Base-by-base conservation (phyloP, 53 echinoderm and acorn worm species). In the Patiria pectinifera region DNA sequence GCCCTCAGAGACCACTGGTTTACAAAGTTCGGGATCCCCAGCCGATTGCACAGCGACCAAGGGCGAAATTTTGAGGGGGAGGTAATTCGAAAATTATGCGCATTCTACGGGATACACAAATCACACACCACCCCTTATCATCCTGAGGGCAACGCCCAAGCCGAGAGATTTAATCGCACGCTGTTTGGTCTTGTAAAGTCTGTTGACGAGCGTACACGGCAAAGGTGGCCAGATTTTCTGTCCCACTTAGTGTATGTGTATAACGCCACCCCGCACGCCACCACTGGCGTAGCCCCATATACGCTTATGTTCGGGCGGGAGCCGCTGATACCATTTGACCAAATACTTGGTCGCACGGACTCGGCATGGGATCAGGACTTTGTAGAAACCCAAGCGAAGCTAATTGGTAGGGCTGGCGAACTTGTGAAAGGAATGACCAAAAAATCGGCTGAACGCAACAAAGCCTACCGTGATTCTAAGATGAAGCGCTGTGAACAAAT, bases 31-130 rank as follows among this genome's bases (percentile, higher is more conserved):
- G 95, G 97, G 4, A 93, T 97, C 4, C 97, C 95, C 8, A 70
- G 63, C 11, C 61, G 92, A 24, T 25, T 95, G 18, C 97, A 97
- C 72, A 95, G 95, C 80, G 97, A 97, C 76, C 97, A 97, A 69
- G 95, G 95, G 0, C 60, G 94, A n/a, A 95, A 95, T 87, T 97
- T 94, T 35, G 97, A 97, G 80, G 93, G 95, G 8, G 78, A 82
- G 0, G 46, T 97, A 19, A 93, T 97, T n/a, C 53, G 71, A 44
- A 84, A 91, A 44, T 24, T 91, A 49, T 91, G 91, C 35, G 23
- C 71, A 15, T 9, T 91, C 15, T 83, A 91, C 82, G 91, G 91
- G 4, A 83, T 91, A 25, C 48, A 0, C 0, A 91, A 91, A 75
- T 71, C 74, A 9, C 71, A 48, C 8, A 91, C 91, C 3, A 91